These are phyloP conservation scores for Sesamia nonagrioides DNA, from an alignment of 1,140 invertebrate genomes.

Conservation along the genomic window DNA sequence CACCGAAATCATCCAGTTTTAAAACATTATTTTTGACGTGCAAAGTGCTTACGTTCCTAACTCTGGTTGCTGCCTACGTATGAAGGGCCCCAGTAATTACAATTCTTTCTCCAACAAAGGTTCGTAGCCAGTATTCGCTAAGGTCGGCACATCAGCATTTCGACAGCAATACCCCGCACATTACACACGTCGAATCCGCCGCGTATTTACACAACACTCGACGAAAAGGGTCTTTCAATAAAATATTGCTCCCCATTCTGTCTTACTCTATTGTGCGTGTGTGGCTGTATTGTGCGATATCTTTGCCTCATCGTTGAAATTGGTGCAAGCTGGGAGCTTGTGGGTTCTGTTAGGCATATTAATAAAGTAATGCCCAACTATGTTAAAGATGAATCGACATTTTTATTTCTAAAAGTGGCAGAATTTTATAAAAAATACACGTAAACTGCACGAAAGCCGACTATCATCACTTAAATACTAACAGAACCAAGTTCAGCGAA, in stretches of 20 bases:
- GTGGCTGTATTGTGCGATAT: slow-evolving; percentile 76
- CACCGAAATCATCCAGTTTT: too few relatives aligned
- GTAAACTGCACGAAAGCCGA: too few relatives aligned
- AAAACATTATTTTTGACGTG: too few relatives aligned
- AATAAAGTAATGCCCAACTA: neutral
- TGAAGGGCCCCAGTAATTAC: too few relatives aligned
- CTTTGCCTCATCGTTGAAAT: slow-evolving; percentile 72
- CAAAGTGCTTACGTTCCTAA: neutral
- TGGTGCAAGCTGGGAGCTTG: slow-evolving; percentile 47
- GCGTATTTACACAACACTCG: slow-evolving; percentile 84
- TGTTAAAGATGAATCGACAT: neutral
- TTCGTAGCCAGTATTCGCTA: neutral
- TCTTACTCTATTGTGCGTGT: slow-evolving; percentile 77
- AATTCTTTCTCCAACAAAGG: slow-evolving; percentile 10
- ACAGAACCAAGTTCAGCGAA: too few relatives aligned
- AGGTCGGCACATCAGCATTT: slow-evolving; percentile 51
- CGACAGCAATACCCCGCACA: slow-evolving; percentile 78
- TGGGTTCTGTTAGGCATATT: slow-evolving; percentile 32
- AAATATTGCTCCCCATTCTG: slow-evolving; percentile 83
- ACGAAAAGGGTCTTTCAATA: slow-evolving; percentile 85
- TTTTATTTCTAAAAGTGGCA: too few relatives aligned
- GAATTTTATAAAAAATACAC: too few relatives aligned
- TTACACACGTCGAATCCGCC: slow-evolving; percentile 72
- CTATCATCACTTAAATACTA: too few relatives aligned
- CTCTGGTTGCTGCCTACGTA: too few relatives aligned